Conservation (phyloP, 2,888 invertebrate species). For the Taenaris catops region DNA sequence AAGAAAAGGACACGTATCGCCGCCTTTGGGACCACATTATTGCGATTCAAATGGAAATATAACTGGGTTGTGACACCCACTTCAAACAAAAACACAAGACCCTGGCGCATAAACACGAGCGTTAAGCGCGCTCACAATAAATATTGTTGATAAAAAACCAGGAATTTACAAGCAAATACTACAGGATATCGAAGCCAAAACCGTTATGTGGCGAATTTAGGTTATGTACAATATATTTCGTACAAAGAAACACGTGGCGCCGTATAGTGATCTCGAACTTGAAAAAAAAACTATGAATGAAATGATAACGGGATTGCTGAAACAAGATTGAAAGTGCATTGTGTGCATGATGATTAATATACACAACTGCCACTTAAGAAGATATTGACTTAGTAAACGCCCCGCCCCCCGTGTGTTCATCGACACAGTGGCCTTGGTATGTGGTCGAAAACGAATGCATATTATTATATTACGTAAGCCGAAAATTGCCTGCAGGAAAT, state of each 20-base stretch:
- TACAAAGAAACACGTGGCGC: conserved; percentile 25
- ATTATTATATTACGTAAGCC: conserved; percentile 51
- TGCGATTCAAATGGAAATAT: conserved; percentile 48
- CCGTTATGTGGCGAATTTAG: conserved; percentile 43
- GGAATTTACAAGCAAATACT: conserved; percentile 54
- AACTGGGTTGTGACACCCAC: conserved; percentile 68
- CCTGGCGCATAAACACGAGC: conserved; percentile 58
- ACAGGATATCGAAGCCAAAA: conserved; percentile 49
- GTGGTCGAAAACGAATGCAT: conserved; percentile 52
- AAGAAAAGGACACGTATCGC: conserved; percentile 37
- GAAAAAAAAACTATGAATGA: conserved; percentile 42
- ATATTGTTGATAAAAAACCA: conserved; percentile 62
- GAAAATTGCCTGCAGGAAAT: conserved; percentile 50
- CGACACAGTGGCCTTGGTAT: conserved; percentile 47
- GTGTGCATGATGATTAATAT: conserved; percentile 59
- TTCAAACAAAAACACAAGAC: conserved; percentile 54
- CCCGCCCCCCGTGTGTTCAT: conserved; percentile 51
- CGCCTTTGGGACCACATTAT: conserved; percentile 42
- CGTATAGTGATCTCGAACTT: conserved; percentile 26
- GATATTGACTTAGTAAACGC: conserved; percentile 54
- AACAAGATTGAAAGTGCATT: conserved; percentile 71
- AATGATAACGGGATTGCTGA: conserved; percentile 40
- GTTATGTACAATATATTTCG: too few relatives aligned
- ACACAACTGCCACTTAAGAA: conserved; percentile 58
- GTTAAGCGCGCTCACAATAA: conserved; percentile 66